A percentile compares a stretch with the other conserved stretches of the same genome.
These are phyloP conservation scores for Pygoscelis antarcticus DNA, from an alignment of 2,113 vertebrate genomes.

Conservation along the genomic window DNA sequence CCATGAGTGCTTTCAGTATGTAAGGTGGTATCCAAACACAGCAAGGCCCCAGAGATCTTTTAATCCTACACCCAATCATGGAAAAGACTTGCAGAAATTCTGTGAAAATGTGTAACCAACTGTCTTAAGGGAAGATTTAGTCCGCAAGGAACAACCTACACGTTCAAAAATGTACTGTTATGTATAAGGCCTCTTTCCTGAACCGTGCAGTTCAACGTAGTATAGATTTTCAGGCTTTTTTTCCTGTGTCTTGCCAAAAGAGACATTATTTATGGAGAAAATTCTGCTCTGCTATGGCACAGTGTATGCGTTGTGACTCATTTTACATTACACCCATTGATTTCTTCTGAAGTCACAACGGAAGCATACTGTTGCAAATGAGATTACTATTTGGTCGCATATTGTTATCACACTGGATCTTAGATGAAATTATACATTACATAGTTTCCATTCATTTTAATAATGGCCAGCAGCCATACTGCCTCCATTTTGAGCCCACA, in stretches of 20 bases:
- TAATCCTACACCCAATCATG: background rate
- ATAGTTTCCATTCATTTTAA: background rate
- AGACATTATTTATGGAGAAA: constrained; percentile 7
- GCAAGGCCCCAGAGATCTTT: background rate
- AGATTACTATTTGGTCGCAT: background rate
- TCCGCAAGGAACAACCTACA: background rate
- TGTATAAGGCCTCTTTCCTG: background rate
- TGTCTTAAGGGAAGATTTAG: background rate
- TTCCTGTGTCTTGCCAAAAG: background rate
- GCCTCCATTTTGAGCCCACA: background rate
- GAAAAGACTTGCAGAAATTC: background rate
- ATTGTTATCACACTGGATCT: background rate
- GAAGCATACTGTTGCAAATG: background rate
- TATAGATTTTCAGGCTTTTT: background rate
- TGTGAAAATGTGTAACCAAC: background rate
- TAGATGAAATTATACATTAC: background rate
- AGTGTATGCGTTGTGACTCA: background rate
- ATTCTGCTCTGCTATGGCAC: background rate
- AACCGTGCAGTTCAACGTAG: background rate
- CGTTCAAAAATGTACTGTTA: background rate
- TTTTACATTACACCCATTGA: background rate
- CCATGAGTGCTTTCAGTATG: background rate
- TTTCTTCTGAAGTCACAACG: background rate
- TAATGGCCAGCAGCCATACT: background rate
- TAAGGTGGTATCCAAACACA: background rate